phyloP scores from a whole-genome alignment of 2,113 vertebrate genomes.

The Lepidiolamprologus cunningtoni region DNA sequence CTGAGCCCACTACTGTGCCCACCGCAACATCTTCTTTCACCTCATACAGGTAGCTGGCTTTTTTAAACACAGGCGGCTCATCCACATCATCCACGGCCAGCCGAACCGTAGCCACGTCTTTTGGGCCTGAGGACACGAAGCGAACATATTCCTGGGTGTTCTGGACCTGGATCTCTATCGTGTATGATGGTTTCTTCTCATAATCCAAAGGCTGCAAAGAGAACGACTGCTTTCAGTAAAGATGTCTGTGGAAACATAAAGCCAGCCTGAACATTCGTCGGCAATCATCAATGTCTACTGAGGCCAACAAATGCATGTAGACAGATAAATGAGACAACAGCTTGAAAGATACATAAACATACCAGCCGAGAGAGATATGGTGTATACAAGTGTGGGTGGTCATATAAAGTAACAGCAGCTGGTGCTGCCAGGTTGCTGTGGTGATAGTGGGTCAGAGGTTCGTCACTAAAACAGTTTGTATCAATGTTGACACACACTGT shows the following conservation, averaged over 20 bases:
- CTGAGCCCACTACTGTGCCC: conserved; percentile 76
- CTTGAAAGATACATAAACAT: not conserved
- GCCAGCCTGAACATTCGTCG: not conserved
- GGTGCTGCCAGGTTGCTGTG: not conserved
- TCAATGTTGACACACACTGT: not conserved
- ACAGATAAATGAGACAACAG: not conserved
- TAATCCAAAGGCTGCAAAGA: conserved; percentile 80
- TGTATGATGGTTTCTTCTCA: conserved; percentile 85
- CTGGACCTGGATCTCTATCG: conserved; percentile 84
- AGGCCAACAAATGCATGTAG: not conserved
- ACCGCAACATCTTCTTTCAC: conserved; percentile 84
- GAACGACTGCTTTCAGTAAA: not conserved
- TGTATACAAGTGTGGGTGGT: not conserved
- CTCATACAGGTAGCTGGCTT: conserved; percentile 79
- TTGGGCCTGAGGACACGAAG: conserved; percentile 77
- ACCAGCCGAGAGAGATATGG: accelerated
- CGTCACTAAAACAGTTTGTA: not conserved
- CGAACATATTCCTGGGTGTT: conserved; percentile 80
- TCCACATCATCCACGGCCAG: conserved; percentile 87
- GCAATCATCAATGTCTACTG: not conserved
- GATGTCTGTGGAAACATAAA: not conserved
- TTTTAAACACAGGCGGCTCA: conserved; percentile 85
- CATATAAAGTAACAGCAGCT: not conserved
- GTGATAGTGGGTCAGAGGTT: not conserved
- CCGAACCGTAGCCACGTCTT: conserved; percentile 79